Evolutionary conservation across 1,140 invertebrate species (phyloP).

Genomic region (Drosophila insularis): DNA sequence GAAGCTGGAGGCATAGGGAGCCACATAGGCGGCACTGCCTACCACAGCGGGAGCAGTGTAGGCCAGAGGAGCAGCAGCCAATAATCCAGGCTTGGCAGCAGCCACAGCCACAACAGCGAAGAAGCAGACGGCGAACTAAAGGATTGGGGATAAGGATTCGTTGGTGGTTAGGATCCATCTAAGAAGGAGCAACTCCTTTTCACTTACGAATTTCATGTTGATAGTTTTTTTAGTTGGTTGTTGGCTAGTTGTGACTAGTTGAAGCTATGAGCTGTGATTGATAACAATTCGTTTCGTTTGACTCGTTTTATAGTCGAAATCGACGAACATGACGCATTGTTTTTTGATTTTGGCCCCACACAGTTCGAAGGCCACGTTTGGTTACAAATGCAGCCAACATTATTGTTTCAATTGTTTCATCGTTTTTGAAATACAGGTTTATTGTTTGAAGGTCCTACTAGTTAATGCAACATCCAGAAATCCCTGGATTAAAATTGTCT

Average conservation of each 20-base stretch:
- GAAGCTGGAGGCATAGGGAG: slow-evolving; percentile 82
- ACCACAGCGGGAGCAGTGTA: slow-evolving; percentile 78
- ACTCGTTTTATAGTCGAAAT: slow-evolving; percentile 51
- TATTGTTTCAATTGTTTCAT: too few relatives aligned
- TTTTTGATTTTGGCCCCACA: too few relatives aligned
- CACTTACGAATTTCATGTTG: slow-evolving; percentile 80
- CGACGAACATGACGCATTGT: too few relatives aligned
- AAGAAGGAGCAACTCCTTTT: not conserved
- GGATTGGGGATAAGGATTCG: not conserved
- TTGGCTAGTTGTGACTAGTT: slow-evolving; percentile 44
- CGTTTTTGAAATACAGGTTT: too few relatives aligned
- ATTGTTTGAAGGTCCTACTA: too few relatives aligned
- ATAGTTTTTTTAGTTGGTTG: slow-evolving; percentile 35
- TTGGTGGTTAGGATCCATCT: not conserved
- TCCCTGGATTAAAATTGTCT: too few relatives aligned
- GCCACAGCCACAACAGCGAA: slow-evolving; percentile 70
- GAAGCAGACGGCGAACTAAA: slow-evolving; percentile 73
- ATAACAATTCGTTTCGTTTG: slow-evolving; percentile 23
- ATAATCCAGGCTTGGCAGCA: slow-evolving; percentile 60
- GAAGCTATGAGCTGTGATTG: slow-evolving; percentile 62
- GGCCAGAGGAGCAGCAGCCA: slow-evolving; percentile 77
- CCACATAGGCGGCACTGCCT: slow-evolving; percentile 82
- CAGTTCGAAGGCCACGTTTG: too few relatives aligned
- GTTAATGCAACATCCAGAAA: too few relatives aligned
- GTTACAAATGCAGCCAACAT: too few relatives aligned